Evolutionary conservation across 2,113 vertebrate species (phyloP), one percentile per base, ranked within the genome.

Genomic region (Seriola dumerili): DNA sequence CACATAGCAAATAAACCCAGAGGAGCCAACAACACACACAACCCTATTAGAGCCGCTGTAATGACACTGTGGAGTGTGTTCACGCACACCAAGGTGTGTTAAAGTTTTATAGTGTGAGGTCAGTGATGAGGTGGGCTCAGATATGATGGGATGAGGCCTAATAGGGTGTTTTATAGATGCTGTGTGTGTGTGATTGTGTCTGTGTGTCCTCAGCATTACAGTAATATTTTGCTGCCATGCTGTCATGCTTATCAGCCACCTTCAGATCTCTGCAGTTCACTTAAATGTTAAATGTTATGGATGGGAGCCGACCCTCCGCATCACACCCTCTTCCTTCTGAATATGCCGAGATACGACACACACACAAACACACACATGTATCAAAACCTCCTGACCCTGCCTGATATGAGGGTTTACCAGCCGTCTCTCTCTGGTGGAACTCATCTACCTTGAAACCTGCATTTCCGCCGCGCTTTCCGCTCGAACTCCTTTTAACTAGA

Each of bases 141-240:
- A 89, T 91, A 90, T 92, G 91, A 93, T 92, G 93, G 92, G 92
- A 90, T 85, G 92, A 90, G 78, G 78, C 66, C 91, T 92, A 93
- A 93, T 90, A 88, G 86, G 72, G 32, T 85, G 75, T 87, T 93
- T 93, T 92, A 93, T 91, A 85, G 89, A 80, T 72, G 67, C 71
- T 82, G 66, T 68, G 67, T 73, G 71, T 80, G 82, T 87, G 78
- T 42, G 78, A 78, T 74, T 87, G 76, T 78, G 76, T 88, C 74
- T 86, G 40, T 52, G 83, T 84, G 59, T 81, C 79, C 69, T 78
- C 63, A 46, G 83, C 52, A 62, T 54, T 76, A 6, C 52, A 42
- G 74, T 14, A 23, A 54, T 65, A 55, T 77, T 70, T 77, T 44
- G 70, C 52, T 83, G 62, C 58, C 67, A 65, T 80, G 44, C 61